Base-by-base conservation (phyloP, 2,797 vertebrate species). In the Lateolabrax maculatus region DNA sequence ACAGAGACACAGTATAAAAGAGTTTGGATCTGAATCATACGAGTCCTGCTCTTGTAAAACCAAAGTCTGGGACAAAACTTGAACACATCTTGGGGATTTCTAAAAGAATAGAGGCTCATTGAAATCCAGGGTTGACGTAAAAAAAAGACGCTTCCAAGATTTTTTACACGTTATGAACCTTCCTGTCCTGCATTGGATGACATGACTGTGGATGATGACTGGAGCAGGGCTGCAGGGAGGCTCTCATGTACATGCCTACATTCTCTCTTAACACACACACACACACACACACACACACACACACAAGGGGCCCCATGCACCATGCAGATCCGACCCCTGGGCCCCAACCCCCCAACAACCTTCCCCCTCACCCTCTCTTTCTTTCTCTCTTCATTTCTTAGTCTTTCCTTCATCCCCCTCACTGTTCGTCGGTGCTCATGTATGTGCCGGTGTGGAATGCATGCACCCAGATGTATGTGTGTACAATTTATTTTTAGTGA, bases 261-360 rank as follows among this genome's bases (percentile, higher is more conserved):
- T 48, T 34, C n/a, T 27, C 34, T 63, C 34, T 57, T 52, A 23
- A 75, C 16, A 66, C 7, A 34, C 29, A 37, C 31, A 36, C 34
- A 71, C 69, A 75, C 55, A 70, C 58, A 73, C 15, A 48, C 27
- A 79, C 31, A 51, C 56, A 57, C 34, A 71, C 51, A 73, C 48
- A 53, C 58, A 64, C 7, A 16, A 70, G 87, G 85, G 89, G 82
- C 77, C 89, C 79, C 76, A 52, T 84, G 67, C 57, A 80, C 21
- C 72, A 68, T 18, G 51, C 80, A 84, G n/a, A 73, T 53, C 79
- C 49, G 16, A 83, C 81, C 86, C 80, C 72, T 64, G 73, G 85
- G 89, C 89, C 87, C 77, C 88, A 84, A 72, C 27, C 18, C 46
- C 39, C 43, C 57, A 27, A 62, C 56, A 75, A 7, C 48, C 74